Evolutionary conservation across 1,140 invertebrate genomes (phyloP), one percentile per base, ranked within the genome.

Genomic region (Tenebrio molitor): DNA sequence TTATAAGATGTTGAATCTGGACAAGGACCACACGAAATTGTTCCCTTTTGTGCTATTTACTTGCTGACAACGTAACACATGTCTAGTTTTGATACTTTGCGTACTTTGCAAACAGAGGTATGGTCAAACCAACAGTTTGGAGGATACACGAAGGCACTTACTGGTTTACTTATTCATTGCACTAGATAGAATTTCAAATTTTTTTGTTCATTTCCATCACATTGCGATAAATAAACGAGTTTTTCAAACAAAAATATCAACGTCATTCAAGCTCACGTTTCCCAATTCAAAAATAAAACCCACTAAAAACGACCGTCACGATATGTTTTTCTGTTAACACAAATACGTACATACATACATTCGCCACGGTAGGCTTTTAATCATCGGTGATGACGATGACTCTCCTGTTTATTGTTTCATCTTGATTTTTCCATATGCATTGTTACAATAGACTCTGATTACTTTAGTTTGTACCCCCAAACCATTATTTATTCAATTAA

Each of bases 401-500:
- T n/a, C 42, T 7, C 8, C 12, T 14, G n/a, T 46, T 17, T 50
- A 50, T 21, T 6, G 21, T 50, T 8, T n/a, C 17, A 19, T 17
- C 8, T 21, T 6, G 1, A 21, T 21, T 50, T 50, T 50, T 50
- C n/a, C 17, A 15, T 44, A 44, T 44, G 25, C 25, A 29, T 29
- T 23, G 44, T 17, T 50, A 50, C 44, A 50, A 50, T 50, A 50
- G 44, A 19, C 15, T 17, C 10, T 50, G 21, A 50, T 50, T 50
- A 50, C 16, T 50, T 50, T 10, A 21, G 8, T 50, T 50, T 8
- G 17, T 17, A 50, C 44, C 44, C 44, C 17, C 0, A 50, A 15
- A 50, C 44, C 17, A 50, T 50, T 19, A 7, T 50, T 50, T 50
- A 50, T 50, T 50, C 44, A 50, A 50, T 50, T 50, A 50, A 50